Conservation (phyloP, 2,888 invertebrate genomes). For the Gari tellinella region DNA sequence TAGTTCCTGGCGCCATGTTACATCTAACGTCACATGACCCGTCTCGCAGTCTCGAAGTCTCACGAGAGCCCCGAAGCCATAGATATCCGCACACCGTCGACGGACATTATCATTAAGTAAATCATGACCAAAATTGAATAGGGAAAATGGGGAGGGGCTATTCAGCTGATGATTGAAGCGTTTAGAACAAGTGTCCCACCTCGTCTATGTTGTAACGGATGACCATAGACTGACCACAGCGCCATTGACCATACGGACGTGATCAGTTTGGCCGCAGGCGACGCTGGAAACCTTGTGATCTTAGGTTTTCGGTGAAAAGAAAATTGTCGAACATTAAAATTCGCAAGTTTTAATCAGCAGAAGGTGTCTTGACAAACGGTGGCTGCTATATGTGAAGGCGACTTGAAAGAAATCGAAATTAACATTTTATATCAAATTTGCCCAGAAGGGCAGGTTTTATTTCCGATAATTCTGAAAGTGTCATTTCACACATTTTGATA, state of each 20-base stretch:
- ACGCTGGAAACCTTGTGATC: constrained; percentile 28
- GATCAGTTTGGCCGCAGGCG: constrained; percentile 28
- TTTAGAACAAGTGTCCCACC: constrained; percentile 5
- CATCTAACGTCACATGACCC: no score
- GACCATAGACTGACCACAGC: not conserved
- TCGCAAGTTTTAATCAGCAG: constrained; percentile 34
- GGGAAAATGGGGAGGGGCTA: not conserved
- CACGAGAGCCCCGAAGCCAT: constrained; percentile 10
- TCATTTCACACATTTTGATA: not conserved
- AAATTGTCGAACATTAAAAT: constrained; percentile 30
- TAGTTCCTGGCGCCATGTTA: constrained; percentile 16
- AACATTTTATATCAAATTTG: no score
- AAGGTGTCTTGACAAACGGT: constrained; percentile 10
- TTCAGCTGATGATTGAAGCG: not conserved
- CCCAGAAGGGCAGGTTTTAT: no score
- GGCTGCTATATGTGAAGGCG: not conserved
- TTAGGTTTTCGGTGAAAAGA: constrained; percentile 16
- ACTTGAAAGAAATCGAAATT: no score
- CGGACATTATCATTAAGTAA: constrained; percentile 10
- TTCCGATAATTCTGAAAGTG: not conserved
- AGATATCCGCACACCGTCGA: not conserved
- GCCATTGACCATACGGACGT: constrained; percentile 24
- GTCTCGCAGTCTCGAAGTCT: constrained; percentile 5
- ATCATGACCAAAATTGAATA: not conserved
- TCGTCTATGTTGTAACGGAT: constrained; percentile 1